phyloP scores from a whole-genome alignment of 2,888 invertebrate genomes.

The Serripes groenlandicus region DNA sequence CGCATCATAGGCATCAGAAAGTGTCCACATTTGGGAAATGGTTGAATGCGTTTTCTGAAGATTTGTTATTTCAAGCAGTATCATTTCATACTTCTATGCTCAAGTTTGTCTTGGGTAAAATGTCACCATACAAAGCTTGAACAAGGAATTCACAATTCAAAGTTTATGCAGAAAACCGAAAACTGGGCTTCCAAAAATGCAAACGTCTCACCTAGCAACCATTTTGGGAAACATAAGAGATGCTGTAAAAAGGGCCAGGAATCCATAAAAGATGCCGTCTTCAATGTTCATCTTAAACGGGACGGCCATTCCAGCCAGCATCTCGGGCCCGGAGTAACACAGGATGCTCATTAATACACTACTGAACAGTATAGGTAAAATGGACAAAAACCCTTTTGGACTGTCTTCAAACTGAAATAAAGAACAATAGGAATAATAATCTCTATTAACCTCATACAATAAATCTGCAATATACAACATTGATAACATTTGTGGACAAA shows the following conservation, averaged over 20 bases:
- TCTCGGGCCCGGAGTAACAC: conserved; percentile 86
- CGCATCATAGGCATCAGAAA: too few relatives aligned
- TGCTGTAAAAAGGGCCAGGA: conserved; percentile 82
- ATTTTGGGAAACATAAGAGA: conserved; percentile 81
- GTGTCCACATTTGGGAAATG: too few relatives aligned
- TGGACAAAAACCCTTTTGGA: conserved; percentile 74
- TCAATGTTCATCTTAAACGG: conserved; percentile 79
- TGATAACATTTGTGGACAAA: too few relatives aligned
- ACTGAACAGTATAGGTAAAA: conserved; percentile 86
- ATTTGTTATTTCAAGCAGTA: too few relatives aligned
- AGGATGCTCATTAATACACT: conserved; percentile 88
- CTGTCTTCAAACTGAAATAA: conserved; percentile 45
- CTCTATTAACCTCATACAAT: background rate
- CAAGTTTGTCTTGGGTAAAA: too few relatives aligned
- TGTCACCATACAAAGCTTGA: too few relatives aligned
- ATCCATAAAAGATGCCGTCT: conserved; percentile 82
- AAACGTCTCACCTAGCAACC: conserved; percentile 75
- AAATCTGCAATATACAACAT: too few relatives aligned
- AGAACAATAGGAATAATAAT: background rate
- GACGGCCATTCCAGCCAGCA: conserved; percentile 77
- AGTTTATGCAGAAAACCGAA: too few relatives aligned
- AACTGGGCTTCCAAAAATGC: too few relatives aligned
- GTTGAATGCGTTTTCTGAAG: too few relatives aligned
- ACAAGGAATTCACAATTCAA: too few relatives aligned
- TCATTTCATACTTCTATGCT: too few relatives aligned